phyloP scores from a whole-genome alignment of 2,888 invertebrate species.

The Cacoxenus indagator region DNA sequence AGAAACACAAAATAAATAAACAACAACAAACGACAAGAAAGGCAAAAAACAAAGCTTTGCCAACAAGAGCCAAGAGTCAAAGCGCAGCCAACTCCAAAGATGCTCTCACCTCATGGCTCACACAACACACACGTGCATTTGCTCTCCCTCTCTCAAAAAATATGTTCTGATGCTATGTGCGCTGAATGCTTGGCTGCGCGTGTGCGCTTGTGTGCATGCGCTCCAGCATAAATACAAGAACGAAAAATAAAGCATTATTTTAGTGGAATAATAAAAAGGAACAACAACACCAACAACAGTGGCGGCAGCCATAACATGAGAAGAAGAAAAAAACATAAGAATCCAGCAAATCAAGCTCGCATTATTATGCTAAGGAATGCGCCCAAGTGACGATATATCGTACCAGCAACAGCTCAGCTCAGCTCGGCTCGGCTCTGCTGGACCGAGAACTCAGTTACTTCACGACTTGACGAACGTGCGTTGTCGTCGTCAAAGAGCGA shows the following conservation, averaged over 20 bases:
- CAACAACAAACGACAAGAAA: background rate
- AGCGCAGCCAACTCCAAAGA: background rate
- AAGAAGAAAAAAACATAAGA: conserved; percentile 43
- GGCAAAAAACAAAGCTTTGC: background rate
- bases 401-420: conserved; percentile 52
- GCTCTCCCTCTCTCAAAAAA: background rate
- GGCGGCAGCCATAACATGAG: conserved; percentile 20
- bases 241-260: conserved; percentile 10
- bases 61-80: background rate
- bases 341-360: conserved; percentile 69
- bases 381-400: conserved; percentile 69
- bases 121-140: background rate
- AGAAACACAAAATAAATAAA: background rate
- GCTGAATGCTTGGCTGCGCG: background rate
- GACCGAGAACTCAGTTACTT: background rate
- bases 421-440: background rate
- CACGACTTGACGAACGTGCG: too few relatives aligned
- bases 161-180: background rate
- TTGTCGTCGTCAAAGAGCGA: too few relatives aligned
- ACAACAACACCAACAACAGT: conserved; percentile 43
- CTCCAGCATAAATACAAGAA: conserved; percentile 5
- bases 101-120: background rate
- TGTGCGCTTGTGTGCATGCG: background rate
- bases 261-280: conserved; percentile 36
- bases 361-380: conserved; percentile 68